Base-by-base conservation (phyloP, 2,888 invertebrate species). In the Acleris emargana region DNA sequence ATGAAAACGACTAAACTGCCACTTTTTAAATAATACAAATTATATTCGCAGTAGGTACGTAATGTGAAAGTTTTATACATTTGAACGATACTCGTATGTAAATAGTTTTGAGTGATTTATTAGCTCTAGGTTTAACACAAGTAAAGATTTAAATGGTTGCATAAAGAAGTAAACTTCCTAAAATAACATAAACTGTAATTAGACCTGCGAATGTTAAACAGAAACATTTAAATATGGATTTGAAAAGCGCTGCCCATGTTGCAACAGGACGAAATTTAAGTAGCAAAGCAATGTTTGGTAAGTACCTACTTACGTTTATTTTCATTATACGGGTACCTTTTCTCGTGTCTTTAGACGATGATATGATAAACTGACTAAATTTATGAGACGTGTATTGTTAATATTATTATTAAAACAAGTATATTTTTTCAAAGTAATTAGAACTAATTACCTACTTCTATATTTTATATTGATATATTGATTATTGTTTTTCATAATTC, bases 1-100 rank as follows among this genome's bases (percentile, higher is more conserved):
- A 73, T 69, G 63, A 69, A 74, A 71, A 71, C 74, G 69, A 73
- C 73, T 72, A 71, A 78, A 77, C 78, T 76, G 54, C 69, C 78
- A 76, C 77, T 73, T 43, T 45, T 17, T 16, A 76, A 77, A 75
- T 70, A 69, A 69, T 61, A 73, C 72, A 68, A 63, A 67, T 62
- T 68, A 61, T 13, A 58, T 57, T 55, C 54, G 64, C 38, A 13
- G 45, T 66, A 64, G 25, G 51, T 62, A 28, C 4, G 50, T 70
- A 67, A 73, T 69, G 71, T 73, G 69, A 64, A 69, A 69, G 67
- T 62, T 71, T 38, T 38, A 38, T 11, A 38, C 13, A 11, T 7
- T 38, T 38, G 1, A 13, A 32, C 32, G 3, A 13, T 38, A 38
- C 5, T 13, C 38, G 13, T 38, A 13, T n/a, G n/a, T 13, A 38